Base-by-base conservation (phyloP, 1,140 invertebrate genomes). In the Drosophila miranda region DNA sequence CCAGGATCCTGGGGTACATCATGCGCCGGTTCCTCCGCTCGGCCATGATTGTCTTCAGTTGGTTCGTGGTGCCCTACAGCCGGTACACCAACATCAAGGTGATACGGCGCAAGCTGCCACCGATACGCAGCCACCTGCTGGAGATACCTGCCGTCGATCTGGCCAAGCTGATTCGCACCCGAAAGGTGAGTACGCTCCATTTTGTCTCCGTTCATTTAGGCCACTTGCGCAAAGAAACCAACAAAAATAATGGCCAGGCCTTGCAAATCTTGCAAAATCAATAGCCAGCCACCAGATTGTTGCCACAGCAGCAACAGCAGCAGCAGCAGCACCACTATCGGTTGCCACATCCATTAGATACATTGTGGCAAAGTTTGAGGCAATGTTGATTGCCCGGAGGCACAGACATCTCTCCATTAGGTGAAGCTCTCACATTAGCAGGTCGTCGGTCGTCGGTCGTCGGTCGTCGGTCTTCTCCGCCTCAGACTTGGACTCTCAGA, bases 21-120 rank as follows among this genome's bases (percentile, higher is more conserved):
- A 91, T 91, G 89, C 82, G 90, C 70, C 87, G 90, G 55, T 90
- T 91, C 71, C 76, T 91, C 79, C 89, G 90, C 43, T 89, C 89
- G 74, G 90, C 89, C 52, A 91, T 91, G 90, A 90, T 91, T 52
- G 90, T 91, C 78, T 91, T 91, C 90, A 90, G 90, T 71, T 91
- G 90, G 90, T 91, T 91, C 70, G 90, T 91, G 46, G 87, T 91
- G 49, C 90, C 90, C 68, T 91, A 91, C 66, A 91, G 90, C 69
- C 87, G 89, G 38, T 93, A 91, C 90, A 93, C 93, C 92, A 86
- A 94, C 94, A 90, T 94, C 93, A 86, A 93, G 91, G 90, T 95
- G 93, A 21, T 93, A 91, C 93, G 92, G 28, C 92, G 90, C 66
- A 92, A 91, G 81, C 91, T 93, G 78, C 93, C 94, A 26, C 91